Conservation (phyloP, 2,797 vertebrate species). For the Gallirallus australis region DNA sequence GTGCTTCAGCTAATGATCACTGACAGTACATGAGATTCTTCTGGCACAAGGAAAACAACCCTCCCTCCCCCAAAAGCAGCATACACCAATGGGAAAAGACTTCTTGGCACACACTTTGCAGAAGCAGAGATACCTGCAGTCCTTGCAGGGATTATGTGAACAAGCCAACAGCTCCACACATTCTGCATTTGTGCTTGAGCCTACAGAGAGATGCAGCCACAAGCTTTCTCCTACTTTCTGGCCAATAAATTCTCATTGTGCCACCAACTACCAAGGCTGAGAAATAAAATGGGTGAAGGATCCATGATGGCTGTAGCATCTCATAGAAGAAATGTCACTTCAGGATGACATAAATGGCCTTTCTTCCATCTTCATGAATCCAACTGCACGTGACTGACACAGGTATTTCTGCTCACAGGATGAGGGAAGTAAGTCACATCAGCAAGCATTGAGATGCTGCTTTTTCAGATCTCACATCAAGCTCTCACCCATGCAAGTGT, state of each 20-base stretch:
- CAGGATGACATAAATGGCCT: not conserved
- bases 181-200: not conserved
- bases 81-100: not conserved
- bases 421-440: not conserved
- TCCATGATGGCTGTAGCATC: not conserved
- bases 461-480: not conserved
- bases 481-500: accelerated
- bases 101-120: not conserved
- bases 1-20: not conserved
- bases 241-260: not conserved
- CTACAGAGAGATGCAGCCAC: not conserved
- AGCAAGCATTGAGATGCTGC: not conserved
- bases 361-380: not conserved
- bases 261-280: not conserved
- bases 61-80: not conserved
- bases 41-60: not conserved
- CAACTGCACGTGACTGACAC: not conserved
- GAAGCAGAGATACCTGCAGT: not conserved
- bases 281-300: not conserved
- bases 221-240: not conserved
- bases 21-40: not conserved
- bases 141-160: not conserved
- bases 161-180: not conserved
- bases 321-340: not conserved
- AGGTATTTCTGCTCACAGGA: not conserved